These are phyloP conservation scores for Lordiphosa stackelbergi DNA, from an alignment of 1,140 invertebrate genomes.

Conservation along the genomic window DNA sequence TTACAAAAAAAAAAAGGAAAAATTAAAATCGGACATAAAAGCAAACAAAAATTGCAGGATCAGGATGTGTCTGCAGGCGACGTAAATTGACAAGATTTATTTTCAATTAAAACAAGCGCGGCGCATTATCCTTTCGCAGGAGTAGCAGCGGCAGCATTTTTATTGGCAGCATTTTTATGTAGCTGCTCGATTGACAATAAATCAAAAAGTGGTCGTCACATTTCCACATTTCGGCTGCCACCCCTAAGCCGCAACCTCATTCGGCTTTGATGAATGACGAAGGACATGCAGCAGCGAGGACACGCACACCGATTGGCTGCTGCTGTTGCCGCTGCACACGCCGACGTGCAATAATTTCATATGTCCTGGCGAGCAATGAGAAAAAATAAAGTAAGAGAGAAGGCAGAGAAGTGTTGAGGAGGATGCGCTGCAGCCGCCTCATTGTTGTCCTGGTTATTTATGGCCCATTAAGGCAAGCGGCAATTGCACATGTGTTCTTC, in stretches of 20 bases:
- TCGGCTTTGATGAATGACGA: constrained; percentile 66
- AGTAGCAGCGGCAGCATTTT: constrained; percentile 33
- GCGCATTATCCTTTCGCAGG: constrained; percentile 56
- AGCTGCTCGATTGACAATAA: constrained; percentile 62
- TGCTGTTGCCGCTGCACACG: constrained; percentile 28
- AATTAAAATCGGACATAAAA: constrained; percentile 42
- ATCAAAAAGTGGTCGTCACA: constrained; percentile 61
- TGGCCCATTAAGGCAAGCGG: constrained; percentile 72
- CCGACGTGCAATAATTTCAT: constrained; percentile 69
- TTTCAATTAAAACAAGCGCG: constrained; percentile 69
- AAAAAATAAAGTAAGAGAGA: constrained; percentile 16
- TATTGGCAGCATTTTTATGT: constrained; percentile 69
- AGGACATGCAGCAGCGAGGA: constrained; percentile 53
- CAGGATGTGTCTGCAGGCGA: constrained; percentile 57
- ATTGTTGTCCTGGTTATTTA: constrained; percentile 72
- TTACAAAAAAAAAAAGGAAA: constrained; percentile 50
- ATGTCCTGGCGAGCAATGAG: constrained; percentile 44
- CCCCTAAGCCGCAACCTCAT: constrained; percentile 65
- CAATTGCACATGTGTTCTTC: constrained; percentile 75
- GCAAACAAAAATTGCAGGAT: constrained; percentile 46
- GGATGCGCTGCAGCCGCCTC: constrained; percentile 58
- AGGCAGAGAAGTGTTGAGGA: constrained; percentile 23
- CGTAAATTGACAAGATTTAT: constrained; percentile 74
- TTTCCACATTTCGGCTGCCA: constrained; percentile 47
- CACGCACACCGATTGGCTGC: constrained; percentile 67